Evolutionary conservation across 2,113 vertebrate genomes (phyloP).

Genomic region (Tonatia bakeri): DNA sequence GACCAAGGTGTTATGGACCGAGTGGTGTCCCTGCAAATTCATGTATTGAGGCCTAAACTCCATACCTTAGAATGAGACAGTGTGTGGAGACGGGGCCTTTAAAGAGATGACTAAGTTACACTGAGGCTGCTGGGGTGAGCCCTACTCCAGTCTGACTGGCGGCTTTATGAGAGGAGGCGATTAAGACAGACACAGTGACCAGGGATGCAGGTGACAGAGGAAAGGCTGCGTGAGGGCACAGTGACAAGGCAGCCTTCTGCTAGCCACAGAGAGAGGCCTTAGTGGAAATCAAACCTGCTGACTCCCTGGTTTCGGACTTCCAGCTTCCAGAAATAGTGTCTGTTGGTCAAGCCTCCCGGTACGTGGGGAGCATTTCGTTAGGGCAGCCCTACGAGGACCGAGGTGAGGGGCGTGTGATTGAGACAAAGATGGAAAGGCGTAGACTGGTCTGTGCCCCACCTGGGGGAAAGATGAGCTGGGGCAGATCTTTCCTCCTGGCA

Average conservation of each 20-base stretch:
- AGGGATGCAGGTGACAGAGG: background rate
- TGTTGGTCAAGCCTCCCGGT: background rate
- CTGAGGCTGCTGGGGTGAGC: background rate
- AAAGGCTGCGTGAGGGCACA: rapidly evolving
- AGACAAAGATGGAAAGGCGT: background rate
- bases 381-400: background rate
- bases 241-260: background rate
- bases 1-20: background rate
- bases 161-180: background rate
- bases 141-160: background rate
- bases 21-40: background rate
- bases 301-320: background rate
- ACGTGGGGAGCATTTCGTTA: background rate
- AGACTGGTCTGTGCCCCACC: background rate
- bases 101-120: background rate
- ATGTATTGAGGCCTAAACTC: background rate
- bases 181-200: background rate
- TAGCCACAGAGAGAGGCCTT: too few species aligned
- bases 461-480: background rate
- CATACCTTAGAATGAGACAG: background rate
- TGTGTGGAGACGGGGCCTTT: background rate
- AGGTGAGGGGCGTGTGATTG: background rate
- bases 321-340: background rate
- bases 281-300: background rate
- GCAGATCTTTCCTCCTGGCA: background rate